Conservation (phyloP, 2,113 vertebrate species). For the Prinia subflava region DNA sequence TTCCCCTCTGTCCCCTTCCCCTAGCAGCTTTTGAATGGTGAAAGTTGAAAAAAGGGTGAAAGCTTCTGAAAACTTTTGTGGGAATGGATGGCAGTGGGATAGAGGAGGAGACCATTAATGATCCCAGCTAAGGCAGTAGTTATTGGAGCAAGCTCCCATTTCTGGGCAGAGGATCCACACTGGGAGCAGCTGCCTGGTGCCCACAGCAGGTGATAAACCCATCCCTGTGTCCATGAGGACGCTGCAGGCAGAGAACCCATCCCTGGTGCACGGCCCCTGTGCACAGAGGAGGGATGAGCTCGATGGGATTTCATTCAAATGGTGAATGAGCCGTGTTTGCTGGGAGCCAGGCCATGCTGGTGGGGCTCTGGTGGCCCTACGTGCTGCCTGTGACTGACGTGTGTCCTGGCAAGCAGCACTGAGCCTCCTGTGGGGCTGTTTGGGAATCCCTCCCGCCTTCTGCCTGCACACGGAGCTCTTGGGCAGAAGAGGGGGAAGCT, state of each 20-base stretch:
- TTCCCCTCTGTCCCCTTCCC: not conserved
- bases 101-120: not conserved
- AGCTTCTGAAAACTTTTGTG: not conserved
- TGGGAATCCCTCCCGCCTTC: not conserved
- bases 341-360: fast-evolving
- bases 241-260: not conserved
- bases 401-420: not conserved
- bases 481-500: not conserved
- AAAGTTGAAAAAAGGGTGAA: not conserved
- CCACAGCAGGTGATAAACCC: not conserved
- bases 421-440: not conserved
- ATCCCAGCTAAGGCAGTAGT: not conserved
- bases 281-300: not conserved
- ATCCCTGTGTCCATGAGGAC: fast-evolving
- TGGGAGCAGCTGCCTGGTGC: not conserved
- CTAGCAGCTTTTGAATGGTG: not conserved
- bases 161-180: not conserved
- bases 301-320: fast-evolving
- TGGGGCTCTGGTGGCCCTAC: not conserved
- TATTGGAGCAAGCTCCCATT: not conserved
- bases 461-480: not conserved
- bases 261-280: not conserved
- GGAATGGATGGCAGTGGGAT: fast-evolving
- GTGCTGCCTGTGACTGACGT: not conserved
- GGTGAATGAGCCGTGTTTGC: fast-evolving